phyloP scores from a whole-genome alignment of 2,888 invertebrate genomes.

The Euspilapteryx auroguttella region DNA sequence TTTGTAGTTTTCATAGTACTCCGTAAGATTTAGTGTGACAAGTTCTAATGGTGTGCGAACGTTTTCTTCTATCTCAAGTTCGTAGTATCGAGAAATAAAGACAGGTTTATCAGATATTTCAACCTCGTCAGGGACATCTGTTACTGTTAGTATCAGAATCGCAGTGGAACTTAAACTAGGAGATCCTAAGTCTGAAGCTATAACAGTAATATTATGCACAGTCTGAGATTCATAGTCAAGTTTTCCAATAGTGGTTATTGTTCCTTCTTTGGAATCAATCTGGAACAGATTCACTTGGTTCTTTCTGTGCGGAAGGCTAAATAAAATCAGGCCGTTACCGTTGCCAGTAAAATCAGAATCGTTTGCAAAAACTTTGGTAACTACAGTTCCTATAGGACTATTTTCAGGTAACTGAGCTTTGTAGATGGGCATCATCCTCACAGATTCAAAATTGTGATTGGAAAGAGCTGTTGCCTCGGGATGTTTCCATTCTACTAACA shows the following conservation, averaged over 20 bases:
- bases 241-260: slow-evolving; percentile 73
- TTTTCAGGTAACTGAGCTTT: slow-evolving; percentile 76
- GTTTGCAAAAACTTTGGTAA: slow-evolving; percentile 78
- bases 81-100: slow-evolving; percentile 74
- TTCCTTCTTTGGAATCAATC: slow-evolving; percentile 85
- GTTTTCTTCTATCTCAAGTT: slow-evolving; percentile 82
- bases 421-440: slow-evolving; percentile 70
- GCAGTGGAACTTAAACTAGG: slow-evolving; percentile 82
- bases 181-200: slow-evolving; percentile 84
- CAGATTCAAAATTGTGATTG: slow-evolving; percentile 57
- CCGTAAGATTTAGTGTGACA: slow-evolving; percentile 75
- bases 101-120: slow-evolving; percentile 48
- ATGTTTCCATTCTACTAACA: slow-evolving; percentile 51
- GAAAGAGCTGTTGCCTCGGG: slow-evolving; percentile 42
- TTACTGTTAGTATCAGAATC: slow-evolving; percentile 66
- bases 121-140: slow-evolving; percentile 65
- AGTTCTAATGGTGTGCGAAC: slow-evolving; percentile 73
- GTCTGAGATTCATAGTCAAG: slow-evolving; percentile 71
- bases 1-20: slow-evolving; percentile 64
- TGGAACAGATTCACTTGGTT: slow-evolving; percentile 68
- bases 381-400: slow-evolving; percentile 71
- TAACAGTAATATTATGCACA: slow-evolving; percentile 73
- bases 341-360: slow-evolving; percentile 84
- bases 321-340: slow-evolving; percentile 84
- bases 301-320: slow-evolving; percentile 70